Evolutionary conservation across 2,797 vertebrate species (phyloP).

Genomic region (Echiichthys vipera): DNA sequence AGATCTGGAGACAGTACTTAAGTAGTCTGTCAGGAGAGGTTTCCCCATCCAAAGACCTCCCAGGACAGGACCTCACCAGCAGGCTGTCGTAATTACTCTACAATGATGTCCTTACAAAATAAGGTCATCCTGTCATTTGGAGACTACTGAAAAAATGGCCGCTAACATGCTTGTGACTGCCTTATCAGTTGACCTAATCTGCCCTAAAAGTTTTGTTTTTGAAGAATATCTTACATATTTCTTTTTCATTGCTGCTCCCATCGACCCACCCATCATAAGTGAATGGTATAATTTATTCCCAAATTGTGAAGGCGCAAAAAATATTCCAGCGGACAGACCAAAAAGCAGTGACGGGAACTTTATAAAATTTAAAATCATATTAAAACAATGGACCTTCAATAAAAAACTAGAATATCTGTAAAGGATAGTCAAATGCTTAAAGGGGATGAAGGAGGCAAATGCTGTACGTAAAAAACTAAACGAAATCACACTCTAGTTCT

Average conservation of each 20-base stretch:
- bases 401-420: not conserved
- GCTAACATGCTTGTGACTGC: conserved; percentile 4
- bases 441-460: not conserved
- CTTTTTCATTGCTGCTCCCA: conserved; percentile 16
- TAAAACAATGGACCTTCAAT: not conserved
- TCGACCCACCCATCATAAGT: conserved; percentile 6
- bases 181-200: conserved; percentile 33
- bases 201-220: conserved; percentile 9
- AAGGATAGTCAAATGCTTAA: not conserved
- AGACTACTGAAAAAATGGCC: conserved; percentile 45
- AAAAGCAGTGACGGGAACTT: not conserved
- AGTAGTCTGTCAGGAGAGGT: conserved; percentile 42
- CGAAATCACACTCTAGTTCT: conserved; percentile 23
- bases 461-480: not conserved
- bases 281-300: conserved; percentile 3
- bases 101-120: conserved; percentile 65
- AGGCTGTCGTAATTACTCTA: conserved; percentile 61
- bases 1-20: conserved; percentile 53
- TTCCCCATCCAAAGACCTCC: conserved; percentile 68
- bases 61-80: conserved; percentile 67
- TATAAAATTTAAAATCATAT: not conserved
- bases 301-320: conserved; percentile 11
- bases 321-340: conserved; percentile 5
- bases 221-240: conserved; percentile 5
- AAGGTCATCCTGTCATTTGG: conserved; percentile 63